phyloP scores from a whole-genome alignment of 1,140 invertebrate species.

The Pseudomyrmex concolor region DNA sequence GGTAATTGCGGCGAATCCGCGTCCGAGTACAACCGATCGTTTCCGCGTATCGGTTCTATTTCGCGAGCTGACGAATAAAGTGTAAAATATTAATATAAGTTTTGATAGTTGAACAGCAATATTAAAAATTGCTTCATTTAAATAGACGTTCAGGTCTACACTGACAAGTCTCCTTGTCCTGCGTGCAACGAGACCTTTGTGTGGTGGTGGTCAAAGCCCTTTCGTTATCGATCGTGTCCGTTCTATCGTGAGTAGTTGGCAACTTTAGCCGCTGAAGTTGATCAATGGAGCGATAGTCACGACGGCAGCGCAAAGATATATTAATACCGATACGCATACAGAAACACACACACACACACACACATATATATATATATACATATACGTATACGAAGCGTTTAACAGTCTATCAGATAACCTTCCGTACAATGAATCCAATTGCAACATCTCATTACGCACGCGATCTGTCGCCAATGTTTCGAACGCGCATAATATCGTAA shows the following conservation, averaged over 20 bases:
- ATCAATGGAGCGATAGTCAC: constrained; percentile 52
- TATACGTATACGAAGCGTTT: background rate
- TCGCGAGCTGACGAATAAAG: too few relatives aligned
- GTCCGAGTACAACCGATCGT: too few relatives aligned
- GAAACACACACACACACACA: too few relatives aligned
- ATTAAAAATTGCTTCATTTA: constrained; percentile 37
- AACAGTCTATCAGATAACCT: background rate
- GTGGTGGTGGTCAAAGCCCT: constrained; percentile 53
- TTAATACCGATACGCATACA: constrained; percentile 25
- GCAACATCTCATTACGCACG: background rate
- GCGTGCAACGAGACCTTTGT: constrained; percentile 46
- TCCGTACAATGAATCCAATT: background rate
- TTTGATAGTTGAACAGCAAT: too few relatives aligned
- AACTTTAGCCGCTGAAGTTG: constrained; percentile 53
- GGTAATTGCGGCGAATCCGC: too few relatives aligned
- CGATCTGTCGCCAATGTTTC: background rate
- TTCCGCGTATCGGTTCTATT: too few relatives aligned
- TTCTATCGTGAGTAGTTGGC: constrained; percentile 53
- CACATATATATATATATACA: too few relatives aligned
- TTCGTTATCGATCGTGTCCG: constrained; percentile 52
- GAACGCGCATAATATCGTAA: background rate
- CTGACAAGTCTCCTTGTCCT: background rate
- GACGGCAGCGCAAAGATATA: constrained; percentile 17
- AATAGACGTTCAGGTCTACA: constrained; percentile 31
- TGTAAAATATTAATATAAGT: too few relatives aligned